Conservation (phyloP, 1,140 invertebrate genomes). For the Rhopalosiphum maidis region DNA sequence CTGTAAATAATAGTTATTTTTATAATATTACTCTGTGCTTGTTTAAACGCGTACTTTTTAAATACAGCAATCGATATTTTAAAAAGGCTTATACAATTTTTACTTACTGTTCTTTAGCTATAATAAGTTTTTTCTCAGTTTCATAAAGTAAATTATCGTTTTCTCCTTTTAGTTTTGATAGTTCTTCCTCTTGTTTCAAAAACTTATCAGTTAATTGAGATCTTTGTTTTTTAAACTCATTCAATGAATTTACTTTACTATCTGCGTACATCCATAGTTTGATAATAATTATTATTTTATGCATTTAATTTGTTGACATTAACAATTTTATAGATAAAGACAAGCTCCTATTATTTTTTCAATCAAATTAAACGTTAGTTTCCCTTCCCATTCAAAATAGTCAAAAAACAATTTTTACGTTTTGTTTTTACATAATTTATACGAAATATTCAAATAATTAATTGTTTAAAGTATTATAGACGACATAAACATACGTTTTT, state of each 20-base stretch:
- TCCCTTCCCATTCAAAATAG: too few relatives aligned
- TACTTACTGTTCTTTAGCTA: constrained; percentile 51
- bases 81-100: neutral
- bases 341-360: too few relatives aligned
- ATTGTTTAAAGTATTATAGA: too few relatives aligned
- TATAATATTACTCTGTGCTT: neutral
- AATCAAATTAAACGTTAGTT: too few relatives aligned
- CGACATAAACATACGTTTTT: too few relatives aligned
- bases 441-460: too few relatives aligned
- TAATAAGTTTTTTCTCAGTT: constrained; percentile 47
- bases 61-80: neutral
- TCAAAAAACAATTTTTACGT: too few relatives aligned
- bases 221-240: constrained; percentile 55
- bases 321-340: neutral
- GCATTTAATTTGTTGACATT: neutral
- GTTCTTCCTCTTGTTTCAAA: constrained; percentile 44
- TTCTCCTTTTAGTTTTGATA: constrained; percentile 30
- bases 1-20: neutral
- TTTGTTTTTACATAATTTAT: too few relatives aligned
- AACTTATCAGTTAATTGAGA: constrained; percentile 39
- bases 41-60: neutral
- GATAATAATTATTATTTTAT: neutral
- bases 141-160: constrained; percentile 49
- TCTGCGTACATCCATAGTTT: neutral
- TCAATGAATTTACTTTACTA: constrained; percentile 48